Percentiles rank a stretch among this genome's conserved stretches.
Conservation (phyloP, 2,113 vertebrate genomes). For the Gymnarchus niloticus region DNA sequence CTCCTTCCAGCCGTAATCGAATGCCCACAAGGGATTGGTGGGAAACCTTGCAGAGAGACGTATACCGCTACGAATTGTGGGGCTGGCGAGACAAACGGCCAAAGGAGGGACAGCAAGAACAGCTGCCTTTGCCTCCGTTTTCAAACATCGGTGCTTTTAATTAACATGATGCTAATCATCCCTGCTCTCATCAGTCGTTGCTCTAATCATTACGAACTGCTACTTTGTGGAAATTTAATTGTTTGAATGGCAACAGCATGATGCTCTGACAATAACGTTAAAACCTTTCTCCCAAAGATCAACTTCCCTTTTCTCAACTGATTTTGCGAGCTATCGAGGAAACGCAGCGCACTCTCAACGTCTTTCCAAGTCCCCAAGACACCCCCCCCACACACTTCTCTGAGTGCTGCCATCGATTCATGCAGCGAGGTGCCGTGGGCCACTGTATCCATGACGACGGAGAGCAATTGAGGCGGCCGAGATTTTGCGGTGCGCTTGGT, state of each 20-base stretch:
- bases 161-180: constrained; percentile 16
- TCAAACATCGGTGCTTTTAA: constrained; percentile 19
- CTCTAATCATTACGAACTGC: constrained; percentile 20
- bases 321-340: constrained; percentile 22
- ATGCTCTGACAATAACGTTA: too few species aligned
- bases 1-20: constrained; percentile 10
- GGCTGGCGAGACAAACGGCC: not conserved
- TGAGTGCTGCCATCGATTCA: constrained; percentile 64
- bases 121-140: not conserved
- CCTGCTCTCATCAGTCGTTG: not conserved
- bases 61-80: not conserved
- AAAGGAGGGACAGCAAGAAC: constrained; percentile 17
- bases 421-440: constrained; percentile 65
- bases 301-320: not conserved
- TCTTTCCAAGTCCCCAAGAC: constrained; percentile 28
- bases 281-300: not conserved
- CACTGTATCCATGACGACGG: constrained; percentile 67
- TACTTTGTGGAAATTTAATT: constrained; percentile 13
- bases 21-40: not conserved
- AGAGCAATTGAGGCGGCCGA: constrained; percentile 64
- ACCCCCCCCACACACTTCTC: constrained; percentile 32
- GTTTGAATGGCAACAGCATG: not conserved
- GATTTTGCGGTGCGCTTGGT: constrained; percentile 42
- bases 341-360: constrained; percentile 20
- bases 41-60: not conserved